Percentiles rank a stretch among this genome's conserved stretches.
Conservation (phyloP, 1,140 invertebrate species). For the Brachystomella parvula region DNA sequence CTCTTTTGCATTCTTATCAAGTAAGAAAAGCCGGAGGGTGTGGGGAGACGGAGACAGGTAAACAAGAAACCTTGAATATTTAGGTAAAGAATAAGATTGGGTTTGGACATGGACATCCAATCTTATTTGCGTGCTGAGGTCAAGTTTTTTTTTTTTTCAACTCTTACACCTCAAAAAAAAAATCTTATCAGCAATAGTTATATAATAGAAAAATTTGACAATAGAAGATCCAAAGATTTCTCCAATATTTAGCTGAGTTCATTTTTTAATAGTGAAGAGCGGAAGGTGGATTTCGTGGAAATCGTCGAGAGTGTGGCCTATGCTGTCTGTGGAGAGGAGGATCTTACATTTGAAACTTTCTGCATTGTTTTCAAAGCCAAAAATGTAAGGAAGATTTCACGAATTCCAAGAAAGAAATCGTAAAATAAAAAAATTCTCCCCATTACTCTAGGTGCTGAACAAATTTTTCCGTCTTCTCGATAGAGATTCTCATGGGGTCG, state of each 20-base stretch:
- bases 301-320: conserved; percentile 76
- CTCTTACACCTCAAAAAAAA: too few relatives aligned
- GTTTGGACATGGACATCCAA: too few relatives aligned
- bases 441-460: conserved; percentile 59
- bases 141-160: too few relatives aligned
- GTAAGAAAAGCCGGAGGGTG: too few relatives aligned
- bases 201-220: too few relatives aligned
- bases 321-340: conserved; percentile 65
- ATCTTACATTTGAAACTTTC: conserved; percentile 61
- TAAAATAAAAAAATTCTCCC: not conserved
- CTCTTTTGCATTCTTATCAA: not conserved
- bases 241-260: not conserved
- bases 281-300: conserved; percentile 70
- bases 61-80: too few relatives aligned
- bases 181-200: too few relatives aligned
- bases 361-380: conserved; percentile 67
- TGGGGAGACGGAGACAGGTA: too few relatives aligned
- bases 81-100: too few relatives aligned
- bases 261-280: conserved; percentile 56
- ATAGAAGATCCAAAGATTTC: not conserved
- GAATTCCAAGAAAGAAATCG: not conserved
- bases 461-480: conserved; percentile 72
- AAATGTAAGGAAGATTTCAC: conserved; percentile 52
- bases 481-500: conserved; percentile 57
- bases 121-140: too few relatives aligned